Percentiles rank a stretch among this genome's conserved stretches.
Evolutionary conservation across 2,888 invertebrate species (phyloP).

Genomic region (Patella pellucida): DNA sequence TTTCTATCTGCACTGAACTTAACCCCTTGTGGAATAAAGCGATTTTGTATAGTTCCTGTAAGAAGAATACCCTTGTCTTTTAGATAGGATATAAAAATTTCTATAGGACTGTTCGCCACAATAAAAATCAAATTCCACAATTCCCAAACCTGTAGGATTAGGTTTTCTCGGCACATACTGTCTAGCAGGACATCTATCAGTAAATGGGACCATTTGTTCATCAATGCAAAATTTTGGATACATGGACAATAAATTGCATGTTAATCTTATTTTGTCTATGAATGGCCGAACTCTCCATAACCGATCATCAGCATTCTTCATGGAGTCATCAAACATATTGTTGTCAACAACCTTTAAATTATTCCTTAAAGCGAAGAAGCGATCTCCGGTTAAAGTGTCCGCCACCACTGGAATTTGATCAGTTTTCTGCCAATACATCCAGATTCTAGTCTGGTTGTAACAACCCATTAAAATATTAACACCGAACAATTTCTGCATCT

Average conservation of each 20-base stretch:
- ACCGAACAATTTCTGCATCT: not conserved
- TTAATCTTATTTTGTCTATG: too few species aligned
- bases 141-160: slow-evolving; percentile 13
- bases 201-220: slow-evolving; percentile 19
- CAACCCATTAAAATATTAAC: slow-evolving; percentile 12
- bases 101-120: not conserved
- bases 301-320: not conserved
- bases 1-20: not conserved
- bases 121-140: not conserved
- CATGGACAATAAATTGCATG: not conserved
- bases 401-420: not conserved
- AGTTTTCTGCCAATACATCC: not conserved
- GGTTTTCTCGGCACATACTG: slow-evolving; percentile 13
- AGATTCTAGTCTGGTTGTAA: not conserved
- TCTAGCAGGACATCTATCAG: not conserved
- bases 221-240: slow-evolving; percentile 1
- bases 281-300: too few species aligned
- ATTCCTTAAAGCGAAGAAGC: not conserved
- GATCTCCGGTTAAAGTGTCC: not conserved
- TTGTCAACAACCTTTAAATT: slow-evolving; percentile 6
- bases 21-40: not conserved
- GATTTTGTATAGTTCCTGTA: not conserved
- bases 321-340: not conserved
- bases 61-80: not conserved
- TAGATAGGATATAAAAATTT: not conserved